Evolutionary conservation across 2,113 vertebrate genomes (phyloP).

Genomic region (Sporophila hypoxantha): DNA sequence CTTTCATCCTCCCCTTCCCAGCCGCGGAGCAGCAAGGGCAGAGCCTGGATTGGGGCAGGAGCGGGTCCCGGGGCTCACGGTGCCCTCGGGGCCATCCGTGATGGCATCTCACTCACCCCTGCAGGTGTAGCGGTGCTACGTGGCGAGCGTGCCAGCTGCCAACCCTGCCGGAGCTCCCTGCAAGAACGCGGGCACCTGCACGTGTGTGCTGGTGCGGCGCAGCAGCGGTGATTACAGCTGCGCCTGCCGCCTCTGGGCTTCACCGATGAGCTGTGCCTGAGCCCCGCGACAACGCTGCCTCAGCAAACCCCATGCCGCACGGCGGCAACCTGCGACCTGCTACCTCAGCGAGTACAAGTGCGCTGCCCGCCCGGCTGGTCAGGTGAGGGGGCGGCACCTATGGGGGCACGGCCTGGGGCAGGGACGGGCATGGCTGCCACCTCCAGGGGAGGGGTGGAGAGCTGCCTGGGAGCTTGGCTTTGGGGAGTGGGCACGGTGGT

Average conservation of each 20-base stretch:
- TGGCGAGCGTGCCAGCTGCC: slow-evolving; percentile 80
- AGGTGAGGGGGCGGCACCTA: slow-evolving; percentile 68
- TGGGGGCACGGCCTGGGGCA: accelerated
- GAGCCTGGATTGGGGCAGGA: neutral
- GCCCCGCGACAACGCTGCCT: slow-evolving; percentile 76
- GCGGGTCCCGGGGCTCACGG: accelerated
- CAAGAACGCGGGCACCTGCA: slow-evolving; percentile 80
- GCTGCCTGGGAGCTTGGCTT: too few species aligned
- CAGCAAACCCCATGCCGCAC: slow-evolving; percentile 80
- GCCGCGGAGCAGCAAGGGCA: neutral
- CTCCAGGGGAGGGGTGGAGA: neutral
- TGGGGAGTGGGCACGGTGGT: too few species aligned
- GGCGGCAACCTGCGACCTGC: slow-evolving; percentile 86
- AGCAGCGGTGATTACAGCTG: slow-evolving; percentile 73
- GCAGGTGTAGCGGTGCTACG: slow-evolving; percentile 75
- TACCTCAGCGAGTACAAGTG: slow-evolving; percentile 82
- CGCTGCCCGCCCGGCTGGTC: slow-evolving; percentile 89
- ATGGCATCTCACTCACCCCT: accelerated
- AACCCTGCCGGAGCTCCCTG: slow-evolving; percentile 84
- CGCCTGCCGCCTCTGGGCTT: slow-evolving; percentile 79
- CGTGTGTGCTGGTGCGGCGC: slow-evolving; percentile 19
- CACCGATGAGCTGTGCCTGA: slow-evolving; percentile 80
- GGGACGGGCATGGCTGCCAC: accelerated
- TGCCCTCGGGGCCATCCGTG: neutral
- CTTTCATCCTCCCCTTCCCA: slow-evolving; percentile 43